Percentiles rank a stretch among this genome's conserved stretches.
Conservation (phyloP, 2,888 invertebrate genomes). For the Aporophyla lueneburgensis region DNA sequence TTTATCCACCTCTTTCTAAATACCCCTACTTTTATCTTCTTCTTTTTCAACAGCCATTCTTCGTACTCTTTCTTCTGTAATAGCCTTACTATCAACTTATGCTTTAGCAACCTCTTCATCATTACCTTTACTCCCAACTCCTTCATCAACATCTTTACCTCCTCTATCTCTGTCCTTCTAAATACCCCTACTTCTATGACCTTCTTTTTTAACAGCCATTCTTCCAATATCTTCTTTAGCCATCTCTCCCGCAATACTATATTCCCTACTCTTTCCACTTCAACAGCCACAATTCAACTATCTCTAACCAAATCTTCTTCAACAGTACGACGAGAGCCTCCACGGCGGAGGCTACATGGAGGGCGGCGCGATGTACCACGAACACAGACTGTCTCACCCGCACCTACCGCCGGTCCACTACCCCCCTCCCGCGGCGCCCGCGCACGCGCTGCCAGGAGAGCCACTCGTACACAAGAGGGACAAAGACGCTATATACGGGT, state of each 20-base stretch:
- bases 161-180: too few species aligned
- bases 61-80: too few species aligned
- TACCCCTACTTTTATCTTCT: too few species aligned
- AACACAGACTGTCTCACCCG: slow-evolving; percentile 95
- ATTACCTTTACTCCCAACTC: not conserved
- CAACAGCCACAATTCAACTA: not conserved
- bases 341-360: slow-evolving; percentile 96
- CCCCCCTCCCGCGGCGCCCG: slow-evolving; percentile 96
- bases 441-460: slow-evolving; percentile 96
- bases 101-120: not conserved
- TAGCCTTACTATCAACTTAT: too few species aligned
- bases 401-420: slow-evolving; percentile 94
- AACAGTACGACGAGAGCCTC: slow-evolving; percentile 98
- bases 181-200: not conserved
- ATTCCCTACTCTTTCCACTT: not conserved
- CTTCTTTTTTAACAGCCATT: not conserved
- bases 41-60: too few species aligned
- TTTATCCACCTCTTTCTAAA: too few species aligned
- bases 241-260: not conserved
- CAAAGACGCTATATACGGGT: slow-evolving; percentile 99
- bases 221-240: not conserved
- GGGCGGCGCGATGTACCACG: slow-evolving; percentile 94
- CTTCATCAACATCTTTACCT: not conserved
- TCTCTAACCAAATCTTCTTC: slow-evolving; percentile 58
- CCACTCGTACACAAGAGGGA: slow-evolving; percentile 99